A percentile compares a stretch with the other conserved stretches of the same genome.
These are phyloP conservation scores for Drosophila orena DNA, from an alignment of 1,140 invertebrate genomes.

Conservation along the genomic window DNA sequence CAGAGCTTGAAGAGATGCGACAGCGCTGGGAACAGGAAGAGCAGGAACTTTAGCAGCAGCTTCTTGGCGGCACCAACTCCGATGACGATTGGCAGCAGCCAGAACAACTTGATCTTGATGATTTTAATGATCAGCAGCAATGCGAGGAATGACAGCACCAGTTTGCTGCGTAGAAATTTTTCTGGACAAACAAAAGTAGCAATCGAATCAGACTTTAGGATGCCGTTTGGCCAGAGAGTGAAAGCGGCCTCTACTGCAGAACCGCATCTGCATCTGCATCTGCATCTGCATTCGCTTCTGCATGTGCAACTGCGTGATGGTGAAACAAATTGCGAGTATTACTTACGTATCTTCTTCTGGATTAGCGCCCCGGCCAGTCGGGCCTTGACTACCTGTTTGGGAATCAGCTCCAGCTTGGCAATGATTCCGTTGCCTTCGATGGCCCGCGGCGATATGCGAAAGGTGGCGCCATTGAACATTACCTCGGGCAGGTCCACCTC, in stretches of 20 bases:
- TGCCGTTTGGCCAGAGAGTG: constrained; percentile 52
- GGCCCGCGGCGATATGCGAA: constrained; percentile 90
- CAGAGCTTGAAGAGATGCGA: constrained; percentile 93
- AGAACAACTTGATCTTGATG: constrained; percentile 91
- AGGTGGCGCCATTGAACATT: constrained; percentile 89
- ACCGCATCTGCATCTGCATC: constrained; percentile 9
- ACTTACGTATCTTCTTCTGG: constrained; percentile 91
- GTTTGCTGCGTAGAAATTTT: constrained; percentile 90
- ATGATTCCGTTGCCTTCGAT: constrained; percentile 90
- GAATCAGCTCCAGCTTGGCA: constrained; percentile 89
- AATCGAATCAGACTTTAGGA: constrained; percentile 41
- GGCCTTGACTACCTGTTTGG: constrained; percentile 80
- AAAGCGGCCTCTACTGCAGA: constrained; percentile 51
- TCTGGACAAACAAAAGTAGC: constrained; percentile 86
- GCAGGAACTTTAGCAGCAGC: constrained; percentile 90
- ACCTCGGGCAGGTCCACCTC: constrained; percentile 89
- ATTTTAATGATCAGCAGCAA: constrained; percentile 91
- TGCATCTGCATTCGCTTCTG: neutral
- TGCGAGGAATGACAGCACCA: constrained; percentile 90
- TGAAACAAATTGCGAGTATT: constrained; percentile 14
- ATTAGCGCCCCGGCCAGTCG: constrained; percentile 87
- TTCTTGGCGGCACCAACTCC: constrained; percentile 93
- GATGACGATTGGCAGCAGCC: constrained; percentile 90
- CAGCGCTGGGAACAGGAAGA: constrained; percentile 92
- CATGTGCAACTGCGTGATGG: constrained; percentile 22